Conservation (phyloP, 37 sponge, comb jelly and placozoan species). For the Hexactinellida sp. region DNA sequence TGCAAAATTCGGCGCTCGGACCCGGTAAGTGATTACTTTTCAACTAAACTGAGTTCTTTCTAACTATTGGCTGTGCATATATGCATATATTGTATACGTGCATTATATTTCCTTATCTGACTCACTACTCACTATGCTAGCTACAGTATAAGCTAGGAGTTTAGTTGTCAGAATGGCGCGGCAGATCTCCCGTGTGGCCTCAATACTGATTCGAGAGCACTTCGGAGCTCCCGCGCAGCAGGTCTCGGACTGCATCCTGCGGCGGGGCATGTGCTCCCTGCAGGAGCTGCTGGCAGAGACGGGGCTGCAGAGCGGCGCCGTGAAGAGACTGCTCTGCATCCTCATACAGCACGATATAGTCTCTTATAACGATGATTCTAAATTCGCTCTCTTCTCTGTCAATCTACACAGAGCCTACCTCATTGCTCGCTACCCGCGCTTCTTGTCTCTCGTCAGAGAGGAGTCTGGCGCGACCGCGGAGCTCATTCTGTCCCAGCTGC, state of each 20-base stretch:
- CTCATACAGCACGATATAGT: background rate
- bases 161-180: no score
- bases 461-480: background rate
- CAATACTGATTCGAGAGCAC: background rate
- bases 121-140: no score
- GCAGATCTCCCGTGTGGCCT: background rate
- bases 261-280: background rate
- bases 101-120: background rate
- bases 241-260: background rate
- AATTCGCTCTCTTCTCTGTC: background rate
- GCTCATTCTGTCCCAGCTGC: background rate
- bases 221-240: background rate
- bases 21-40: background rate
- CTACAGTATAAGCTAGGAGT: no score
- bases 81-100: background rate
- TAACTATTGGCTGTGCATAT: background rate
- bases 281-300: background rate
- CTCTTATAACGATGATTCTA: background rate
- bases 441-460: background rate
- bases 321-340: background rate
- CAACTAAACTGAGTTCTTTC: background rate
- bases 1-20: background rate
- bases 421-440: conserved; percentile 1
- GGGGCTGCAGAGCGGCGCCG: background rate
- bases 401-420: background rate